Evolutionary conservation across 92 coral and sea anemone species (phyloP).

Genomic region (Epizoanthus stellaris): DNA sequence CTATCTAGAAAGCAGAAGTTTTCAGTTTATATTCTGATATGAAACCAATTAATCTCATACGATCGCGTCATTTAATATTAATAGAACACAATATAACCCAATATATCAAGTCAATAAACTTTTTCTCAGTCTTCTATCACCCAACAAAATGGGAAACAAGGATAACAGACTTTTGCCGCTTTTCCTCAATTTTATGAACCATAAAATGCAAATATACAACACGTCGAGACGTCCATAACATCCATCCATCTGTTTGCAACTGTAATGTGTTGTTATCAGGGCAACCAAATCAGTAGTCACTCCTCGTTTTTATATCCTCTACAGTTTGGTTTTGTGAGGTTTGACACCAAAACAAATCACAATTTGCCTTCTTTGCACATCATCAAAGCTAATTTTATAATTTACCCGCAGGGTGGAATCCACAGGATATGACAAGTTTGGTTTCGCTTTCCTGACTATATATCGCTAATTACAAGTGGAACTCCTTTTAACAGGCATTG

Average conservation of each 20-base stretch:
- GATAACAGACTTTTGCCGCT: not conserved
- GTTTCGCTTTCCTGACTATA: not conserved
- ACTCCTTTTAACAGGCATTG: slow-evolving; percentile 1
- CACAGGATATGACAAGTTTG: not conserved
- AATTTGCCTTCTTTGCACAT: too few relatives aligned
- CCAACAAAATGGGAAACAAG: not conserved
- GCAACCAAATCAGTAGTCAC: too few relatives aligned
- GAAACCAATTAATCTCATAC: slow-evolving; percentile 23
- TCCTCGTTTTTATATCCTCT: too few relatives aligned
- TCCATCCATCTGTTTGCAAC: too few relatives aligned
- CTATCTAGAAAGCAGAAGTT: slow-evolving; percentile 6
- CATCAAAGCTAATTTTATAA: not conserved
- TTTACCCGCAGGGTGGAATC: slow-evolving; percentile 3
- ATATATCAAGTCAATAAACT: not conserved
- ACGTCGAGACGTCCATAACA: not conserved
- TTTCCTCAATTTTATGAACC: not conserved
- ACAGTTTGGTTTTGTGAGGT: too few relatives aligned
- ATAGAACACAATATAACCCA: not conserved
- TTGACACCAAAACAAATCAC: too few relatives aligned
- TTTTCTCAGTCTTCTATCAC: slow-evolving; percentile 15
- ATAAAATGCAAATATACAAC: not conserved
- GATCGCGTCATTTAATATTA: slow-evolving; percentile 29
- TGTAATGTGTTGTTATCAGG: too few relatives aligned
- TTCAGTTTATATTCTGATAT: slow-evolving; percentile 27
- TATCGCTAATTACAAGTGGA: not conserved